Conservation (phyloP, 2,797 vertebrate species). For the Dryobates pubescens region DNA sequence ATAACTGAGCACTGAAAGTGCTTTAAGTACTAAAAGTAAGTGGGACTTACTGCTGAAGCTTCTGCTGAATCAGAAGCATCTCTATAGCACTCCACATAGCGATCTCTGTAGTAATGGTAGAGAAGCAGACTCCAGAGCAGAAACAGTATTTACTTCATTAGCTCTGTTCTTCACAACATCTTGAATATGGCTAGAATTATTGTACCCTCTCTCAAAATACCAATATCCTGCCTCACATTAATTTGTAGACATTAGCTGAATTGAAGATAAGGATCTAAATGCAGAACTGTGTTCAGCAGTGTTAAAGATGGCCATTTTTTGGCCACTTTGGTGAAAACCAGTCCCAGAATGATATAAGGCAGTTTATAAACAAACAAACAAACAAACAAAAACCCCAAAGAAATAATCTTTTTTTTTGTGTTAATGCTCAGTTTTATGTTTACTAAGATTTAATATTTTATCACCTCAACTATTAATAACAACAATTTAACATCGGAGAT, state of each 20-base stretch:
- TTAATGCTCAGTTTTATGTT: not conserved
- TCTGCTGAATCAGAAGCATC: not conserved
- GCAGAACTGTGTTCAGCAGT: not conserved
- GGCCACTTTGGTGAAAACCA: not conserved
- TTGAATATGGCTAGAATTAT: not conserved
- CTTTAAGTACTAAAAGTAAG: not conserved
- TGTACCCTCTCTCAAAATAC: not conserved
- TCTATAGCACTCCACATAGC: not conserved
- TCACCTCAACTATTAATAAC: not conserved
- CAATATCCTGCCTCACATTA: not conserved
- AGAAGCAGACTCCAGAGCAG: not conserved
- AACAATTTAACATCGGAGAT: not conserved
- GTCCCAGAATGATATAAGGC: rapidly evolving
- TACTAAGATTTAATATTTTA: not conserved
- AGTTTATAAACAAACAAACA: not conserved
- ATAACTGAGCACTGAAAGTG: not conserved
- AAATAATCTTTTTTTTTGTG: not conserved
- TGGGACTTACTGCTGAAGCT: not conserved
- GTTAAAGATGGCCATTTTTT: not conserved
- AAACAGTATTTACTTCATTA: not conserved
- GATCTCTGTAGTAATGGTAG: not conserved
- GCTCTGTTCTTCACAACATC: not conserved
- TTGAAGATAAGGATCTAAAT: not conserved
- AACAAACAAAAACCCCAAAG: no score
- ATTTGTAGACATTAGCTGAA: not conserved